Evolutionary conservation across 1,140 invertebrate species (phyloP), one percentile per base, ranked within the genome.

Genomic region (Drosophila murphyi): DNA sequence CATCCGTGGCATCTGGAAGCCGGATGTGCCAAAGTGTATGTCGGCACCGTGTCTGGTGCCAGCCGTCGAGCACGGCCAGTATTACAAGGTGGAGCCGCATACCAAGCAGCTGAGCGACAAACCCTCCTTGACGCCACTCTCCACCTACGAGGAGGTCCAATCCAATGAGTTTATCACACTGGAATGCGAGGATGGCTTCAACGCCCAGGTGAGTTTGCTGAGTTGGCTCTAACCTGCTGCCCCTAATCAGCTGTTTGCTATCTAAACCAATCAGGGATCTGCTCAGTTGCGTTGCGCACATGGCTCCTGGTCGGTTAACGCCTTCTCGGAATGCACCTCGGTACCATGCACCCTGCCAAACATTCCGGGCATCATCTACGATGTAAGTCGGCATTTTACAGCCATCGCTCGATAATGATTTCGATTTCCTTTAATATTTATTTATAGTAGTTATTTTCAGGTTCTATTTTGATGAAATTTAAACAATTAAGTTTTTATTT

Each of bases 1-100:
- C 90, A 95, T 96, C 1, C 92, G 95, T 52, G 96, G 97, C 1
- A 94, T 94, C 78, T 98, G 97, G 97, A 96, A 96, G 85, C 97
- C 97, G 1, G 94, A 94, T 64, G 96, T 95, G 76, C 97, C 97
- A 0, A 94, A 94, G 77, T 97, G 97, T 88, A 93, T 95, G 81
- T 95, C 96, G 73, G 92, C 87, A 3, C 92, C 92, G 0, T 92
- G 92, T n/a, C 72, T 91, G 41, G 92, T 92, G 37, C 92, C 92
- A 2, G 85, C 90, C 1, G 89, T 91, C 2, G 92, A 92, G 7
- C 85, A 92, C 64, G 92, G 92, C 3, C 83, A 82, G 50, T 92
- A 92, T 45, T 92, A 80, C 60, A 92, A 91, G 51, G 85, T 92
- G 31, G 85, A 91, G 50, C 78, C 89, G 3, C 87, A 92, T 50